phyloP scores from a whole-genome alignment of 2,888 invertebrate species.

The Stratiomys singularior region DNA sequence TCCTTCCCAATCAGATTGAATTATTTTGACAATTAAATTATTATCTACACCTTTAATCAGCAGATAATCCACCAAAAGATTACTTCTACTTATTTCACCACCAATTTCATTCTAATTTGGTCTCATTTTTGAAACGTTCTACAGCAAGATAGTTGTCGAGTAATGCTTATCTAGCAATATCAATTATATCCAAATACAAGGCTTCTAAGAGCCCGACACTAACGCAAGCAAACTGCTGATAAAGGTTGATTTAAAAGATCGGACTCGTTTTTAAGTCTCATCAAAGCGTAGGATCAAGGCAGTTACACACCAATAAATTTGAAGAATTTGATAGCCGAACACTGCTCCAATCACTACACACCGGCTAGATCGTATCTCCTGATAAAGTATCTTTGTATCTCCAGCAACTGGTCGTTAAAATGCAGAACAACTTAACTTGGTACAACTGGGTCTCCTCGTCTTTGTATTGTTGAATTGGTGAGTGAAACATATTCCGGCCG shows the following conservation, averaged over 20 bases:
- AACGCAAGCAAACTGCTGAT: no score
- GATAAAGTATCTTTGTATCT: slow-evolving; percentile 7
- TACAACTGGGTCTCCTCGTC: not conserved
- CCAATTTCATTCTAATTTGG: no score
- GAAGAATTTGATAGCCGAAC: not conserved
- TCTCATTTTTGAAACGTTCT: no score
- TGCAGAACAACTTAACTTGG: not conserved
- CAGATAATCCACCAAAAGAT: no score
- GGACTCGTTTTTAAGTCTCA: not conserved
- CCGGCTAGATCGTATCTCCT: not conserved
- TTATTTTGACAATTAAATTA: no score
- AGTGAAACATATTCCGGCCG: not conserved
- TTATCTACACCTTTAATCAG: no score
- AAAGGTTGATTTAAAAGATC: not conserved
- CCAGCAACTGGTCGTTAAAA: not conserved
- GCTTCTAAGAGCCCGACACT: no score
- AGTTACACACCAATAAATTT: not conserved
- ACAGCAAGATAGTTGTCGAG: no score
- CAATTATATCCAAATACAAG: no score
- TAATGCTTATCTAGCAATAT: no score
- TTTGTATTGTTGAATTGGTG: not conserved
- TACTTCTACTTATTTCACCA: no score
- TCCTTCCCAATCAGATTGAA: no score
- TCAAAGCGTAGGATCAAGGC: not conserved
- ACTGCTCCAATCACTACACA: not conserved